Evolutionary conservation across 2,888 invertebrate genomes (phyloP), one percentile per base, ranked within the genome.

Genomic region (Ariolimax columbianus): DNA sequence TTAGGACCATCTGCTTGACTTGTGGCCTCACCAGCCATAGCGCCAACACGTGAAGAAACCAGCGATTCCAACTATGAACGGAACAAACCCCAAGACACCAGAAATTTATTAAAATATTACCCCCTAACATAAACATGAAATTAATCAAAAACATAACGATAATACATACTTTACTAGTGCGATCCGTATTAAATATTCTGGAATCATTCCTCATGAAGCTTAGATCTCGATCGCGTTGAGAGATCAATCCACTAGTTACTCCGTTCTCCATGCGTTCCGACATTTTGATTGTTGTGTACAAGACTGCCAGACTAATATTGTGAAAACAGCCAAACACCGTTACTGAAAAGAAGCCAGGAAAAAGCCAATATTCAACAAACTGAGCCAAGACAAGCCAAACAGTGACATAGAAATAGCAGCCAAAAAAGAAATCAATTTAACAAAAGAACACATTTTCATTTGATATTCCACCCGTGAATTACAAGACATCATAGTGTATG

Each of bases 281-380:
- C 84, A 84, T 84, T 84, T 84, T 84, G 79, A 84, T 84, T 79
- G 73, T 84, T 84, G 72, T n/a, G n/a, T n/a, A n/a, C n/a, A n/a
- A n/a, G n/a, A n/a, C n/a, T n/a, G n/a, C n/a, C n/a, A n/a, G n/a
- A n/a, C n/a, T n/a, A n/a, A n/a, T n/a, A n/a, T n/a, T n/a, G n/a
- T n/a, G n/a, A n/a, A n/a, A n/a, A n/a, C n/a, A n/a, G n/a, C n/a
- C n/a, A n/a, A n/a, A n/a, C n/a, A n/a, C n/a, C n/a, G n/a, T n/a
- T n/a, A n/a, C n/a, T n/a, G n/a, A n/a, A n/a, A n/a, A n/a, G n/a
- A n/a, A n/a, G n/a, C n/a, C n/a, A n/a, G n/a, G n/a, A n/a, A n/a
- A n/a, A n/a, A n/a, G n/a, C n/a, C n/a, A n/a, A n/a, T n/a, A n/a
- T n/a, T n/a, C n/a, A n/a, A n/a, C n/a, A n/a, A n/a, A n/a, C n/a